Evolutionary conservation across 2,113 vertebrate species (phyloP), one percentile per base, ranked within the genome.

Genomic region (Rhinolophus ferrumequinum): DNA sequence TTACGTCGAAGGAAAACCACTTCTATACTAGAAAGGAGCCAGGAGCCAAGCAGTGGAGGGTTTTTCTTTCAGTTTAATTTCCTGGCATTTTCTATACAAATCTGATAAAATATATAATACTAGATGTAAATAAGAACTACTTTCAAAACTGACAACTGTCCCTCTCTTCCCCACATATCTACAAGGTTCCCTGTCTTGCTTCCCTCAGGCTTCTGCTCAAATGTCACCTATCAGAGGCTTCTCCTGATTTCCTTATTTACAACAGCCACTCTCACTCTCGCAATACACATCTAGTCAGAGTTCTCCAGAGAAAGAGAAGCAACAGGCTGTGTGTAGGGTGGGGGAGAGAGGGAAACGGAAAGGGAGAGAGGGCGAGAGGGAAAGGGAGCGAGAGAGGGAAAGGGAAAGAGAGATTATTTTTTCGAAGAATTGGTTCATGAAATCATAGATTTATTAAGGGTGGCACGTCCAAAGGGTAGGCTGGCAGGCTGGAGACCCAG

Each of bases 51-150:
- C 4, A 10, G 8, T 54, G 35, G 15, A 85, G n/a, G 21, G 33
- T 19, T 87, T 89, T 82, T 69, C 67, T 70, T 75, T 84, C 33
- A 26, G 75, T 66, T 93, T 60, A 72, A 50, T 58, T 96, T 60
- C 82, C 18, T 69, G 75, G 67, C 12, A 60, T 38, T 94, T 96
- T 86, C 67, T 91, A 10, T 16, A 62, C 80, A 14, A 47, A 62
- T 54, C 76, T 93, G 90, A 94, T 33, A 82, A n/a, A 38, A n/a
- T 72, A 80, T 72, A 7, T 56, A 47, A 56, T 56, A 84, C 56
- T 38, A 2, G 33, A 50, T 52, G n/a, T 88, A 94, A 81, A 69
- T 21, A 82, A 77, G 22, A 95, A 62, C 56, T 28, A 44, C n/a
- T 92, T 62, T 87, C 35, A 67, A 75, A 58, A 87, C 18, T 47